Evolutionary conservation across 2,113 vertebrate genomes (phyloP).

Genomic region (Promerops cafer): DNA sequence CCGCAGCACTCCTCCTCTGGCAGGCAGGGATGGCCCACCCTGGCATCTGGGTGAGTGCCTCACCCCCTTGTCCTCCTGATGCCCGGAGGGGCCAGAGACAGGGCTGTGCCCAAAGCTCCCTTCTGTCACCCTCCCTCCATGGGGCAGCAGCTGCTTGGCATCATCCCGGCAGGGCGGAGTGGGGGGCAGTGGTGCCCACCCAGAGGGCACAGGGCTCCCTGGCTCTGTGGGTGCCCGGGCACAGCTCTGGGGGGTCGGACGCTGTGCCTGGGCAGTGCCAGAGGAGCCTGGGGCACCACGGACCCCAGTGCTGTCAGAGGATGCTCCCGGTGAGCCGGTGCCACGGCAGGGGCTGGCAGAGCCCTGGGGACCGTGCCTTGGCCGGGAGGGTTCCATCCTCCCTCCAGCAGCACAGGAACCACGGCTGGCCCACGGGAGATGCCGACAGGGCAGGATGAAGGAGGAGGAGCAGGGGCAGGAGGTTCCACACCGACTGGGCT

Average conservation of each 20-base stretch:
- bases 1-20: not conserved
- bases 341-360: fast-evolving
- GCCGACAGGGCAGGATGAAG: not conserved
- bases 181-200: not conserved
- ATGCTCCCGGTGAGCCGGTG: fast-evolving
- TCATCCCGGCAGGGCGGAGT: fast-evolving
- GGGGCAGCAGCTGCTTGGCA: not conserved
- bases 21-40: not conserved
- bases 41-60: too few species aligned
- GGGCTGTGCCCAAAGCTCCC: not conserved
- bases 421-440: fast-evolving
- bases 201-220: not conserved
- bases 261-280: fast-evolving
- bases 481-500: fast-evolving
- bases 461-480: not conserved
- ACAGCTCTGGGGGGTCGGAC: not conserved
- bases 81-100: not conserved
- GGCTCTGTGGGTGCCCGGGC: not conserved
- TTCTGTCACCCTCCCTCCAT: fast-evolving
- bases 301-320: not conserved
- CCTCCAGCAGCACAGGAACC: not conserved
- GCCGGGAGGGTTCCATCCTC: not conserved
- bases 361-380: fast-evolving
- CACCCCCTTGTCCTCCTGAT: not conserved
- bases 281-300: fast-evolving